Base-by-base conservation (phyloP, 2,888 invertebrate genomes). In the Lasioglossum zephyrum region DNA sequence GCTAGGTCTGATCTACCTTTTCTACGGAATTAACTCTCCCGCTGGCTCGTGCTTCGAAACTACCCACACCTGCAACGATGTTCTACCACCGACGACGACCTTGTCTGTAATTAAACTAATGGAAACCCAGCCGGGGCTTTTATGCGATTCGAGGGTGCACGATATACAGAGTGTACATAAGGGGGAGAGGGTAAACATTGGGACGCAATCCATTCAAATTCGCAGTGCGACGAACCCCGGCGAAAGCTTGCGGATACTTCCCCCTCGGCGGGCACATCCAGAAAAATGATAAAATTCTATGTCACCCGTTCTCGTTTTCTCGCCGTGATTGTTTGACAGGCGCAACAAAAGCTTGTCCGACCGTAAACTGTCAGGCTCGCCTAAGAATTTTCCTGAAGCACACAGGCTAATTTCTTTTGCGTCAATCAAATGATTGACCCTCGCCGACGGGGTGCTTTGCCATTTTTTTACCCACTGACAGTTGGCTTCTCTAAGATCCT, bases 81-180 rank as follows among this genome's bases (percentile, higher is more conserved):
- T 78, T 77, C 60, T 44, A 60, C 47, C 74, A 60, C 26, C 79
- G 77, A 66, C 74, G 77, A 74, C 81, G 75, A 83, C 74, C 85
- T 88, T 85, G 85, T 85, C 85, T 84, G 91, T 93, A 94, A 94
- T 93, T 92, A 93, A 93, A 93, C 89, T 94, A 94, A 94, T 94
- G 93, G 93, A 93, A 92, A 88, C 70, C 88, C 88, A 86, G 81
- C 82, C 81, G 73, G 79, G 85, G 88, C 88, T 87, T 88, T 91
- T 92, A 86, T 82, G 81, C 85, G 79, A 83, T 81, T 79, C 16
- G 78, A 57, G 74, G 66, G 70, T 60, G 80, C 79, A 81, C 84
- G 86, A 53, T 53, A 82, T 79, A 82, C 73, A 80, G 63, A 47
- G 26, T 73, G 82, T 69, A 73, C 74, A 66, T 39, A 73, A 36